These are phyloP conservation scores for Ormyrus pomaceus DNA, from an alignment of 2,888 invertebrate species.

Conservation along the genomic window DNA sequence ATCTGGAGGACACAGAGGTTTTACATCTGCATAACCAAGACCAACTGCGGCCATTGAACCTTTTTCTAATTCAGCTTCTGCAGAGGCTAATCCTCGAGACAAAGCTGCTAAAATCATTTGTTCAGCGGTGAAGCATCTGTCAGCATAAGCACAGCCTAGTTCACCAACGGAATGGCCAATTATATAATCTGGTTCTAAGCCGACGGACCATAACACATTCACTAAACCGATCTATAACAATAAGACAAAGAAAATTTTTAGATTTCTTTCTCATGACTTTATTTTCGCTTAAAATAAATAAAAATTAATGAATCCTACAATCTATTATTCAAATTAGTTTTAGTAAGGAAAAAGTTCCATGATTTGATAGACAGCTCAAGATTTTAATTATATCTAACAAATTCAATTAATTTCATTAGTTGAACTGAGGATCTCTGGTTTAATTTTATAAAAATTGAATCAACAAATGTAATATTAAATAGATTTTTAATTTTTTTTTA, in stretches of 20 bases:
- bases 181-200: slow-evolving; percentile 83
- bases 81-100: slow-evolving; percentile 67
- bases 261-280: too few relatives aligned
- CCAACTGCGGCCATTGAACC: slow-evolving; percentile 95
- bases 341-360: too few relatives aligned
- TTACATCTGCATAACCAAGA: slow-evolving; percentile 79
- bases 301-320: slow-evolving; percentile 54
- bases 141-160: slow-evolving; percentile 95
- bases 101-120: slow-evolving; percentile 69
- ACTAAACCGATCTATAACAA: slow-evolving; percentile 79
- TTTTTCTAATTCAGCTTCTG: slow-evolving; percentile 74
- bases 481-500: too few relatives aligned
- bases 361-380: neutral
- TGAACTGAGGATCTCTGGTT: too few relatives aligned
- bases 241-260: too few relatives aligned
- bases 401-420: slow-evolving; percentile 63
- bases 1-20: slow-evolving; percentile 83
- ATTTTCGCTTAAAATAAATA: too few relatives aligned
- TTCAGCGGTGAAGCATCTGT: slow-evolving; percentile 86
- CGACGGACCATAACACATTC: slow-evolving; percentile 80
- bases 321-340: slow-evolving; percentile 59
- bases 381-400: slow-evolving; percentile 62
- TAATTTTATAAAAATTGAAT: too few relatives aligned
- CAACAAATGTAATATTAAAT: too few relatives aligned
- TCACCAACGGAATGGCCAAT: slow-evolving; percentile 97